A percentile compares a stretch with the other conserved stretches of the same genome.
Conservation (phyloP, 2,888 invertebrate genomes). For the Campoletis raptor region DNA sequence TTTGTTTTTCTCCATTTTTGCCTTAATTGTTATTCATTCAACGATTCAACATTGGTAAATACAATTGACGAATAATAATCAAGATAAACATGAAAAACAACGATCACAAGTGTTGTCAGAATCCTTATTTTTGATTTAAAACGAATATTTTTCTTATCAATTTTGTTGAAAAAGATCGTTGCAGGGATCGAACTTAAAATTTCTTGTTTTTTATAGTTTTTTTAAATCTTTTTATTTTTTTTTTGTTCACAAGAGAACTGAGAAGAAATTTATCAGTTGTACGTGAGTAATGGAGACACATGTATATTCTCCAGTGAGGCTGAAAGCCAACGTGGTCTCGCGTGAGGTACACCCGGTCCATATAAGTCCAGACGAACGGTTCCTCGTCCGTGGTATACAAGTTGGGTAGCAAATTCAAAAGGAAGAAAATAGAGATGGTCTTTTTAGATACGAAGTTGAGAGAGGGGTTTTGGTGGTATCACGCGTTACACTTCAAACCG, state of each 20-base stretch:
- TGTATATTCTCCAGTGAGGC: constrained; percentile 16
- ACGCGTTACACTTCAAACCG: constrained; percentile 48
- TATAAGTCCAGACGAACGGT: constrained; percentile 64
- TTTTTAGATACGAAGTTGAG: constrained; percentile 12
- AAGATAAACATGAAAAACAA: background rate
- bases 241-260: constrained; percentile 28
- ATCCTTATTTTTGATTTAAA: background rate
- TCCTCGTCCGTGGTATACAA: constrained; percentile 39
- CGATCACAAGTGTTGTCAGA: background rate
- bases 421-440: constrained; percentile 8
- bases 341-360: constrained; percentile 63
- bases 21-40: background rate
- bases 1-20: constrained; percentile 11
- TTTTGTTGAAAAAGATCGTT: background rate
- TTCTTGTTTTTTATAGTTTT: background rate
- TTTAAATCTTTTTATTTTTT: background rate
- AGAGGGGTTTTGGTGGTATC: constrained; percentile 44
- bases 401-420: constrained; percentile 43
- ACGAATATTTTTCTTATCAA: background rate
- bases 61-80: background rate
- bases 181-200: background rate
- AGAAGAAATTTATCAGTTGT: constrained; percentile 41
- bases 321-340: constrained; percentile 56
- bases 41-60: background rate
- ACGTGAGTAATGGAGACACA: constrained; percentile 27